Evolutionary conservation across 2,888 invertebrate genomes (phyloP).

Genomic region (Phymatocera aterrima): DNA sequence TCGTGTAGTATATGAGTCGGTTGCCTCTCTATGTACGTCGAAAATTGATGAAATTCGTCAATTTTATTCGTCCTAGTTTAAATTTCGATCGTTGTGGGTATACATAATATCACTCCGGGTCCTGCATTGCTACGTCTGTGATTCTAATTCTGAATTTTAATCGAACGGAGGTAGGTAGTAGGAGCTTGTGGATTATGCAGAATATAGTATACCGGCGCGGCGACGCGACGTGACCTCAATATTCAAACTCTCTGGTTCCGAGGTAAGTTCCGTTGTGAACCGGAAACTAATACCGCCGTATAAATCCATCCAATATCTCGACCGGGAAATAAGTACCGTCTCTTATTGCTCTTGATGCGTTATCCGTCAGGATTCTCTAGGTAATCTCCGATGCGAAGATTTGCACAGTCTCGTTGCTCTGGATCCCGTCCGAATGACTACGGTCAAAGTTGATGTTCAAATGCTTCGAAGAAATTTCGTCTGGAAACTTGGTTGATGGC

Average conservation of each 20-base stretch:
- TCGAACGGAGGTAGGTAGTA: background rate
- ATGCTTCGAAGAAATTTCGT: background rate
- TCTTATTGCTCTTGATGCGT: background rate
- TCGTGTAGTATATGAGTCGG: too few species aligned
- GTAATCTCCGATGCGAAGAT: background rate
- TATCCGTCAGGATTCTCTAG: too few species aligned
- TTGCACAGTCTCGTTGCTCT: too few species aligned
- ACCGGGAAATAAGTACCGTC: background rate
- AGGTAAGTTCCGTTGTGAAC: conserved; percentile 21
- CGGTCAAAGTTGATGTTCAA: too few species aligned
- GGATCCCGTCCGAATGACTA: too few species aligned
- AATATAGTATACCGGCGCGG: background rate
- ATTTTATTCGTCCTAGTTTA: too few species aligned
- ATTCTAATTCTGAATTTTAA: conserved; percentile 22
- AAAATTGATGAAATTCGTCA: too few species aligned
- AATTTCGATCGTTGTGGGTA: too few species aligned
- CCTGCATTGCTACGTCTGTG: background rate
- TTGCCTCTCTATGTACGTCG: too few species aligned
- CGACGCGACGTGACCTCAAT: conserved; percentile 31
- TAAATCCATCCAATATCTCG: conserved; percentile 6
- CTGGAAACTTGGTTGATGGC: too few species aligned
- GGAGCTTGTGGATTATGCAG: conserved; percentile 21
- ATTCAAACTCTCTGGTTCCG: background rate
- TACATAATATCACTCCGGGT: background rate
- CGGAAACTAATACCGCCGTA: conserved; percentile 37